Percentiles rank a stretch among this genome's conserved stretches.
These are phyloP conservation scores for Vimba vimba DNA, from an alignment of 2,113 vertebrate genomes.

Conservation along the genomic window DNA sequence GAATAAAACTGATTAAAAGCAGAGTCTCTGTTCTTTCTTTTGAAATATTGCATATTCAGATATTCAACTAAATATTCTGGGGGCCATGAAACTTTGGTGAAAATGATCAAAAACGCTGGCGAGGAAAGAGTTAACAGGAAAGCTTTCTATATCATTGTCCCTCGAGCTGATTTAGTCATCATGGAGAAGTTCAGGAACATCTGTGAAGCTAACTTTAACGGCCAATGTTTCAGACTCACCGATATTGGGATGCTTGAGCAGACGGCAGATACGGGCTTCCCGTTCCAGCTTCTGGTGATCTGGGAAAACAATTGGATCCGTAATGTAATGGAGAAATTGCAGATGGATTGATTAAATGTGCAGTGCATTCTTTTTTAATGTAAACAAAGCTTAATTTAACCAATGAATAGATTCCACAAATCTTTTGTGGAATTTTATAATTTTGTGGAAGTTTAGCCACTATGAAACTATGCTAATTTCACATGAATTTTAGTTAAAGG, in stretches of 20 bases:
- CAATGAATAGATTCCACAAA: neutral
- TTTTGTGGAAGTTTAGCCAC: neutral
- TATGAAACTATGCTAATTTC: neutral
- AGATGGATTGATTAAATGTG: neutral
- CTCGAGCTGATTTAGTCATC: neutral
- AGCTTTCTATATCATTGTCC: neutral
- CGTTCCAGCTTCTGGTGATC: slow-evolving; percentile 97
- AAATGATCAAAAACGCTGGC: no score
- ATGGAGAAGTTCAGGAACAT: neutral
- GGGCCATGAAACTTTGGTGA: no score
- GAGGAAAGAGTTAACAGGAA: neutral
- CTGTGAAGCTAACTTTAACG: neutral
- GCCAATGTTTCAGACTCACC: slow-evolving; percentile 76
- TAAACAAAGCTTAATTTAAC: neutral
- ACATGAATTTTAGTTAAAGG: neutral
- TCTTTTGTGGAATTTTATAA: neutral
- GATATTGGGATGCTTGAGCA: slow-evolving; percentile 95
- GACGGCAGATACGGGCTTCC: slow-evolving; percentile 93
- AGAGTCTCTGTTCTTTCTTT: no score
- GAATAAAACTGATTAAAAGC: no score
- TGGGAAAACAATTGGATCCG: slow-evolving; percentile 53
- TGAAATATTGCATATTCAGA: no score
- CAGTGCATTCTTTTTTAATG: no score
- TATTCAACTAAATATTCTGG: no score
- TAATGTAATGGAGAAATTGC: neutral